Evolutionary conservation across 2,797 vertebrate species (phyloP).

Genomic region (Brotula barbata): DNA sequence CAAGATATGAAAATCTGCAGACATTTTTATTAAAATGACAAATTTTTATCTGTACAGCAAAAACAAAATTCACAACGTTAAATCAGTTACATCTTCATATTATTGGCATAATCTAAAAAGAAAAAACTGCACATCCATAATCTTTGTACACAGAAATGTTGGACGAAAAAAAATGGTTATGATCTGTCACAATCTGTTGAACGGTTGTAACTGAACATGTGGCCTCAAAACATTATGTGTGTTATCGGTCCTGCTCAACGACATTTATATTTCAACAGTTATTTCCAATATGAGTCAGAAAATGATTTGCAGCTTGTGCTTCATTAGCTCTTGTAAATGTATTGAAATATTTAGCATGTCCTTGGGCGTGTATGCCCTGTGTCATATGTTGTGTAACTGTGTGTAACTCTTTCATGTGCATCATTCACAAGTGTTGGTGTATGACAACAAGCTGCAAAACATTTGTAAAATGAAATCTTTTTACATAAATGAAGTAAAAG

Average conservation of each 20-base stretch:
- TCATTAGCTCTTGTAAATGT: constrained; percentile 1
- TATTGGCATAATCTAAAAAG: constrained; percentile 82
- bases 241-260: neutral
- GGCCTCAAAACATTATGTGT: neutral
- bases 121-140: constrained; percentile 62
- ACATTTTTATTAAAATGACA: constrained; percentile 96
- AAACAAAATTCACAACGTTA: constrained; percentile 82
- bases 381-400: neutral
- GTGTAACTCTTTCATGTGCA: neutral
- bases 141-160: constrained; percentile 79
- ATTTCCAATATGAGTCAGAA: neutral
- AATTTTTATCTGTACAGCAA: constrained; percentile 92
- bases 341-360: neutral
- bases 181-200: constrained; percentile 41
- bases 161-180: constrained; percentile 70
- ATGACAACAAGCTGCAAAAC: neutral
- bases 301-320: constrained; percentile 7
- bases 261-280: neutral
- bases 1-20: constrained; percentile 84
- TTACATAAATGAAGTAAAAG: too few relatives aligned
- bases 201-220: constrained; percentile 39
- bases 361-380: too few relatives aligned
- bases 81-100: constrained; percentile 84
- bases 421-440: constrained; percentile 13
- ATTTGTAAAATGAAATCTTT: neutral